Conservation (phyloP, 2,888 invertebrate genomes). For the Aspidiotus destructor region DNA sequence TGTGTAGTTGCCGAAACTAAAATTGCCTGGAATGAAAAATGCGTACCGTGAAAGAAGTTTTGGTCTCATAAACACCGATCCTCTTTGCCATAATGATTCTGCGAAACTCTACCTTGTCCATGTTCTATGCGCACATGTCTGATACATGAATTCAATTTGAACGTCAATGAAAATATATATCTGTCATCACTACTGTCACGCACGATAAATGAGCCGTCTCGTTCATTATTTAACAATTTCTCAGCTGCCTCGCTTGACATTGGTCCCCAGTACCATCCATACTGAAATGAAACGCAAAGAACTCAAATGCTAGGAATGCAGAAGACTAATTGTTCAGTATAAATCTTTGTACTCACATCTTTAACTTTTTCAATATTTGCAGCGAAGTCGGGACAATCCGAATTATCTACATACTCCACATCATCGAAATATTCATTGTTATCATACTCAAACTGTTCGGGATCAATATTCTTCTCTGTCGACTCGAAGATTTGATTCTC, state of each 20-base stretch:
- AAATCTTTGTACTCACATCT: slow-evolving; percentile 59
- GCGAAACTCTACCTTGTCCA: slow-evolving; percentile 48
- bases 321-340: not conserved
- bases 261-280: slow-evolving; percentile 94
- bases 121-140: slow-evolving; percentile 89
- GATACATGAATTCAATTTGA: slow-evolving; percentile 79
- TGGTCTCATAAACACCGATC: no score
- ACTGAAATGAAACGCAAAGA: slow-evolving; percentile 46
- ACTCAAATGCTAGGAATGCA: not conserved
- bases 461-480: slow-evolving; percentile 22
- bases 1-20: slow-evolving; percentile 88
- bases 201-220: slow-evolving; percentile 87
- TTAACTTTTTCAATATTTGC: slow-evolving; percentile 87
- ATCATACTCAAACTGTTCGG: slow-evolving; percentile 26
- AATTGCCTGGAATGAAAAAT: slow-evolving; percentile 62
- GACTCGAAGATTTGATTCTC: slow-evolving; percentile 32
- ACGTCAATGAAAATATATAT: slow-evolving; percentile 87
- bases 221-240: slow-evolving; percentile 80
- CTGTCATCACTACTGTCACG: slow-evolving; percentile 89
- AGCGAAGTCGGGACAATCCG: slow-evolving; percentile 57
- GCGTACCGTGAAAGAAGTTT: no score
- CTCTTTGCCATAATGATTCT: no score
- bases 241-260: slow-evolving; percentile 84
- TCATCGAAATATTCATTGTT: slow-evolving; percentile 41
- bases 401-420: slow-evolving; percentile 41